phyloP scores from a whole-genome alignment of 2,113 vertebrate genomes.

The Clarias macrocephalus region DNA sequence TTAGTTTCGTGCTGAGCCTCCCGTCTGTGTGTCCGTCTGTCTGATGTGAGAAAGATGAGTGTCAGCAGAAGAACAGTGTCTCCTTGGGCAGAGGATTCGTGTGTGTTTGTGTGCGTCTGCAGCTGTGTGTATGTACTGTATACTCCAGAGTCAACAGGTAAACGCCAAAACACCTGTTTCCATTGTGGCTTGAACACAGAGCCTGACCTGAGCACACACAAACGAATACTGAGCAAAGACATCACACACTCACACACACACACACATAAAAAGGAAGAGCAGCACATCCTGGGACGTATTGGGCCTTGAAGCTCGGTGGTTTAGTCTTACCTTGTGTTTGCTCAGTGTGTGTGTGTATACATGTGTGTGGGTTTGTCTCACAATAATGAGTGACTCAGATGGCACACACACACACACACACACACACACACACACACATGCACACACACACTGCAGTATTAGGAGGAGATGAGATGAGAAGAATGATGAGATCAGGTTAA shows the following conservation, averaged over 20 bases:
- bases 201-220: slow-evolving; percentile 37
- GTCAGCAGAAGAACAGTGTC: slow-evolving; percentile 27
- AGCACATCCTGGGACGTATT: slow-evolving; percentile 12
- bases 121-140: slow-evolving; percentile 35
- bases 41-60: slow-evolving; percentile 35
- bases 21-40: slow-evolving; percentile 18
- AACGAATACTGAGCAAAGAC: slow-evolving; percentile 40
- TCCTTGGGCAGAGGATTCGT: not conserved
- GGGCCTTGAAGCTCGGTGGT: slow-evolving; percentile 40
- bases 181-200: slow-evolving; percentile 35
- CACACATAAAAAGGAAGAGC: slow-evolving; percentile 22
- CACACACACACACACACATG: slow-evolving; percentile 15
- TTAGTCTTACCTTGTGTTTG: slow-evolving; percentile 48
- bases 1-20: slow-evolving; percentile 29
- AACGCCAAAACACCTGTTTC: slow-evolving; percentile 42
- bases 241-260: slow-evolving; percentile 32
- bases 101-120: slow-evolving; percentile 17
- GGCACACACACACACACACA: slow-evolving; percentile 14
- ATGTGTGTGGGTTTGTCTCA: slow-evolving; percentile 28
- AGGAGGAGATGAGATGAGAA: slow-evolving; percentile 41
- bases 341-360: slow-evolving; percentile 40
- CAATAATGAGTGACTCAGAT: slow-evolving; percentile 31
- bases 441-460: slow-evolving; percentile 4
- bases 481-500: slow-evolving; percentile 35
- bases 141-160: slow-evolving; percentile 42